These are phyloP conservation scores for Rhagologus leucostigma DNA, from an alignment of 2,113 vertebrate genomes.

Conservation along the genomic window DNA sequence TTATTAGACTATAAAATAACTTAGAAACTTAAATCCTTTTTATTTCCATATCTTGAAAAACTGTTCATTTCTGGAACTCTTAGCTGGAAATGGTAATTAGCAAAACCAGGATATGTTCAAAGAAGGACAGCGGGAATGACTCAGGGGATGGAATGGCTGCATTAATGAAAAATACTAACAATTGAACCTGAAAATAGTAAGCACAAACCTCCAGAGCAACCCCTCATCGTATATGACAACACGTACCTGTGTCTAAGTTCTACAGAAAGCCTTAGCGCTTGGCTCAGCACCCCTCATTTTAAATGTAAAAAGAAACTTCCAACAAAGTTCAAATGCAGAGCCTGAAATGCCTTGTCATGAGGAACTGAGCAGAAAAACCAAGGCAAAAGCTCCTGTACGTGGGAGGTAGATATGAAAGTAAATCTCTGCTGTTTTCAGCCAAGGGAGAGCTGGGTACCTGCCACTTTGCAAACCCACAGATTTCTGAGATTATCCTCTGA, in stretches of 20 bases:
- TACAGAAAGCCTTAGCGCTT: neutral
- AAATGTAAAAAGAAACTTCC: neutral
- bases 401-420: constrained; percentile 31
- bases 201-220: neutral
- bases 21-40: neutral
- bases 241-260: neutral
- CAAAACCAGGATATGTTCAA: neutral
- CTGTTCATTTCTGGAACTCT: neutral
- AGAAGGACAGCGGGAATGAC: neutral
- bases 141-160: neutral
- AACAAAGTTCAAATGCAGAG: neutral
- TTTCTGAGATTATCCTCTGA: constrained; percentile 46
- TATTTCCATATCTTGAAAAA: neutral
- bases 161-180: neutral
- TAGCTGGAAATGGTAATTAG: neutral
- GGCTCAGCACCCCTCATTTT: neutral
- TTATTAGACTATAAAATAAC: neutral
- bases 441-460: constrained; percentile 37
- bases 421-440: constrained; percentile 29
- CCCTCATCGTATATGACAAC: neutral
- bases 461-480: constrained; percentile 50
- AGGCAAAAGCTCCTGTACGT: neutral
- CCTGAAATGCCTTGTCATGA: constrained; percentile 14
- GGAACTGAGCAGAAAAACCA: neutral
- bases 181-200: neutral